Conservation (phyloP, 2,888 invertebrate species). For the Mesorhabditis sp. region DNA sequence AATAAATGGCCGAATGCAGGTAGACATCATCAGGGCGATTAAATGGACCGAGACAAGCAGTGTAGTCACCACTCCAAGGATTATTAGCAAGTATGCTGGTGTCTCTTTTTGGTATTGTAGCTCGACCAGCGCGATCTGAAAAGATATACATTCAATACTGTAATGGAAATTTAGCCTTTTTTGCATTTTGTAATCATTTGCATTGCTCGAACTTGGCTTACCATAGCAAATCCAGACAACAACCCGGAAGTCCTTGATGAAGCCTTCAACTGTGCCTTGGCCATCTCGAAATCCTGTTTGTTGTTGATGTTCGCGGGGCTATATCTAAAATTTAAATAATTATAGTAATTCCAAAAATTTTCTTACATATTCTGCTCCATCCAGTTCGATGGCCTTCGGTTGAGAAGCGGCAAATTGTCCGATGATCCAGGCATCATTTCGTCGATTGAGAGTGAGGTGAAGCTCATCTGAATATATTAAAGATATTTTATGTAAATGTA, state of each 20-base stretch:
- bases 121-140: slow-evolving; percentile 83
- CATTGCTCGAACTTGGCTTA: too few species aligned
- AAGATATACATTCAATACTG: background rate
- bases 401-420: background rate
- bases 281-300: slow-evolving; percentile 69
- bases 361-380: background rate
- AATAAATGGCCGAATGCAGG: slow-evolving; percentile 85
- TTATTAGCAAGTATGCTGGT: slow-evolving; percentile 67
- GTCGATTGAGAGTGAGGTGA: background rate
- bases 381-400: background rate
- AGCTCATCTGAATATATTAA: background rate
- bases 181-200: too few species aligned
- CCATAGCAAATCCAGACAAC: slow-evolving; percentile 59
- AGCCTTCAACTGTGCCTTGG: slow-evolving; percentile 85
- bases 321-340: slow-evolving; percentile 40
- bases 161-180: background rate
- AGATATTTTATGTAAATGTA: too few species aligned
- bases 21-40: slow-evolving; percentile 90
- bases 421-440: background rate
- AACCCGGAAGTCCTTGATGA: slow-evolving; percentile 87
- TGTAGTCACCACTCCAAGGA: slow-evolving; percentile 76
- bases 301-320: slow-evolving; percentile 46
- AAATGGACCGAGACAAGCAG: slow-evolving; percentile 86
- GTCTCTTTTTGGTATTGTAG: slow-evolving; percentile 80
- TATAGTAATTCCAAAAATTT: slow-evolving; percentile 1